Evolutionary conservation across 2,888 invertebrate genomes (phyloP).

Genomic region (Leuctra nigra): DNA sequence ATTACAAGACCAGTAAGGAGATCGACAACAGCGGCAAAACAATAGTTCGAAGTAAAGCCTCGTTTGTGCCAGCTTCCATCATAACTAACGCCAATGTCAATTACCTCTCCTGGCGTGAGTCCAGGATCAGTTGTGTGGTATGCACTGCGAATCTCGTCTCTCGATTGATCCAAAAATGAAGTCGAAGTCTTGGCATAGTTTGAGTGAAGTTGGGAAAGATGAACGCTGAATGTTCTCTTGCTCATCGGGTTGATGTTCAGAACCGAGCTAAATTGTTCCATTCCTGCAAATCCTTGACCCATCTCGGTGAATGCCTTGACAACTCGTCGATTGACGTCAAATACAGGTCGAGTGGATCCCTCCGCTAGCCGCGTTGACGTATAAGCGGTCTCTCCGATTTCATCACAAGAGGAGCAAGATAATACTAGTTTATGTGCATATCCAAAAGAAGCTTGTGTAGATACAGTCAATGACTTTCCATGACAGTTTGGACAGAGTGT

Average conservation of each 20-base stretch:
- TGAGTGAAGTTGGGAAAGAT: background rate
- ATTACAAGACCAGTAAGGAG: constrained; percentile 25
- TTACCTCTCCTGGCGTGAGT: background rate
- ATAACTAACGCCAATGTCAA: background rate
- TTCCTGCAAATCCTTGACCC: background rate
- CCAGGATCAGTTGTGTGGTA: background rate
- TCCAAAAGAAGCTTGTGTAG: no score
- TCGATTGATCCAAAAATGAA: background rate
- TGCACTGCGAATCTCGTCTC: background rate
- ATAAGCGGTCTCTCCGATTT: background rate
- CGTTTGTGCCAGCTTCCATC: constrained; percentile 29
- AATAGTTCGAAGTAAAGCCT: constrained; percentile 29
- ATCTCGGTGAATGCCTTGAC: background rate
- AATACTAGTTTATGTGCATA: background rate
- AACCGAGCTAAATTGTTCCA: background rate
- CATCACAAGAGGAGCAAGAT: background rate
- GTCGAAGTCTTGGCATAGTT: background rate
- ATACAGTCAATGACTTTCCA: no score
- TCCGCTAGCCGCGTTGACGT: background rate
- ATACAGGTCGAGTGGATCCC: background rate
- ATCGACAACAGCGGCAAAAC: constrained; percentile 28
- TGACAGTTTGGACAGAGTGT: no score
- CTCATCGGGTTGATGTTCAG: constrained; percentile 3
- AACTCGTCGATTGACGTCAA: background rate
- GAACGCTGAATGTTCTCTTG: background rate